Percentiles rank a stretch among this genome's conserved stretches.
phyloP scores from a whole-genome alignment of 92 coral and sea anemone genomes.

The Scolanthus callimorphus region DNA sequence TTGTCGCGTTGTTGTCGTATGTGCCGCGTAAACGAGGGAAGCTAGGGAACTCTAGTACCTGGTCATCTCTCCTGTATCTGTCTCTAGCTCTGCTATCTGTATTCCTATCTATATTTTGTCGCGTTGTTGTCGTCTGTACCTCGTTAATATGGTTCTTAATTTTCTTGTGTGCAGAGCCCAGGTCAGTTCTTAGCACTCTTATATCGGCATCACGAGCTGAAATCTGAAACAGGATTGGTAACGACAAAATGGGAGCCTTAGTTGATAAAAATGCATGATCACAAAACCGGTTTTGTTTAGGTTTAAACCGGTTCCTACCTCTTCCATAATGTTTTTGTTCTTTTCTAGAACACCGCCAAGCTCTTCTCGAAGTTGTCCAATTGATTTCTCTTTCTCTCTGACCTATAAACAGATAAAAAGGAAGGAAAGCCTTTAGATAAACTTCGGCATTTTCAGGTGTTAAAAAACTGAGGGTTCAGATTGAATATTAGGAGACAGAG shows the following conservation, averaged over 20 bases:
- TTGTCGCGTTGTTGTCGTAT: neutral
- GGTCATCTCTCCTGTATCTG: too few relatives aligned
- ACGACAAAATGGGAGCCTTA: too few relatives aligned
- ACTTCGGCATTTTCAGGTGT: too few relatives aligned
- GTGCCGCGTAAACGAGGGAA: too few relatives aligned
- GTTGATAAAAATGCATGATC: neutral
- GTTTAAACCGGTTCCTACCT: constrained; percentile 33
- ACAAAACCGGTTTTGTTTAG: neutral
- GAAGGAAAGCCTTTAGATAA: too few relatives aligned
- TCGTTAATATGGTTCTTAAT: constrained; percentile 89
- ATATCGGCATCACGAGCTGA: constrained; percentile 91
- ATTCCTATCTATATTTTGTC: too few relatives aligned
- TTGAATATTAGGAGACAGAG: too few relatives aligned
- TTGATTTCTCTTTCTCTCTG: constrained; percentile 87
- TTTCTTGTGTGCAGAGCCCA: constrained; percentile 95
- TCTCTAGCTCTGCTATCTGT: too few relatives aligned
- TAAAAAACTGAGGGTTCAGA: too few relatives aligned
- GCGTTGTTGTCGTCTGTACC: constrained; percentile 37
- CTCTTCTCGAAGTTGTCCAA: constrained; percentile 82
- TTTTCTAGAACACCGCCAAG: constrained; percentile 95
- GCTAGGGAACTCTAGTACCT: too few relatives aligned
- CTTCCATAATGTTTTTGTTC: constrained; percentile 81
- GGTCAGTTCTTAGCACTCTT: constrained; percentile 81
- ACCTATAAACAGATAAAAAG: constrained; percentile 38
- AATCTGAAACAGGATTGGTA: constrained; percentile 46